Evolutionary conservation across 1,140 invertebrate genomes (phyloP), one percentile per base, ranked within the genome.

Genomic region (Bombyx mandarina): DNA sequence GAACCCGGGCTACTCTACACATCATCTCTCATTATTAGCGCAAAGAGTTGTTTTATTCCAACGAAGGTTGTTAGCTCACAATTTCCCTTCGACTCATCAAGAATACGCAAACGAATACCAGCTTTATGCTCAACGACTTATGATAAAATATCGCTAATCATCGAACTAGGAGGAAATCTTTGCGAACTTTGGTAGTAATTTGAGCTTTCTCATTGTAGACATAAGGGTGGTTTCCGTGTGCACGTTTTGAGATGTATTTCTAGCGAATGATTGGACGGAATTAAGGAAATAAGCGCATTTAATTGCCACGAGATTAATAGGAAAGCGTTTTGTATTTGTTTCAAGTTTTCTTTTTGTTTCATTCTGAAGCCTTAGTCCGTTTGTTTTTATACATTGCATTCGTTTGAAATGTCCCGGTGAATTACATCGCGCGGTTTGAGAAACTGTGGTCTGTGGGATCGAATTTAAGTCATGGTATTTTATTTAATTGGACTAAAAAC

Each of bases 281-380:
- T 84, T 77, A 80, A 79, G 79, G 79, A 84, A 84, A 82, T 84
- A 84, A 84, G 81, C 76, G 73, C 67, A 68, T 77, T 83, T 81
- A 84, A 82, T 84, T 84, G 79, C 68, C 65, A 52, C 65, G 66
- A 70, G 79, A 83, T 83, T 82, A 84, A 79, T 79, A 69, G 67
- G 68, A 66, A 51, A 76, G 69, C 75, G 74, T 73, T 76, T 64
- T 64, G 56, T 51, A 51, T 51, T 51, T 51, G 50, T 51, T 51
- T 51, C 42, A 5, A 51, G 18, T 35, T 51, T 22, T 8, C 7
- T 35, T 35, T 8, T 51, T 51, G 26, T 51, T n/a, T 51, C 8
- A 51, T 51, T 51, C 18, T 35, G 26, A 35, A 35, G 26, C 26
- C 1, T 35, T 35, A 2, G 26, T 35, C 26, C 26, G 26, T 35